These are phyloP conservation scores for Meteorus sp. DNA, from an alignment of 1,140 invertebrate genomes.

Conservation along the genomic window DNA sequence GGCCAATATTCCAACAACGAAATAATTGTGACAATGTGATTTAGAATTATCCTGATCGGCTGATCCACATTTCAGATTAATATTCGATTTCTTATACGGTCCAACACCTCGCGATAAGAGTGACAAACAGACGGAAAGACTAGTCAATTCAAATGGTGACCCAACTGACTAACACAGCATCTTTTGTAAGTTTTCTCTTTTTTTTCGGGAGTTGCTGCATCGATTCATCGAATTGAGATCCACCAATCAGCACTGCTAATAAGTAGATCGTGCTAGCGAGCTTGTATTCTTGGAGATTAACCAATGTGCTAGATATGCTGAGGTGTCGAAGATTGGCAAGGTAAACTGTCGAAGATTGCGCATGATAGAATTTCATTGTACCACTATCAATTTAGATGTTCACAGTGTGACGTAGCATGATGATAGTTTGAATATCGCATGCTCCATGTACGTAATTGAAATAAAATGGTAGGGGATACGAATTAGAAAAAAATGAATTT, in stretches of 20 bases:
- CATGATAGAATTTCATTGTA: constrained; percentile 16
- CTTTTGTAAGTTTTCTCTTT: constrained; percentile 35
- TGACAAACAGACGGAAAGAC: neutral
- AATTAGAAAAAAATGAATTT: no score
- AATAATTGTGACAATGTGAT: no score
- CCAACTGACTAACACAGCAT: no score
- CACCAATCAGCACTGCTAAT: constrained; percentile 44
- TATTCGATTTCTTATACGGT: neutral
- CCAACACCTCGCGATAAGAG: neutral
- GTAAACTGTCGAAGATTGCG: constrained; percentile 20
- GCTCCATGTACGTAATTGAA: neutral
- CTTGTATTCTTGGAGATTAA: constrained; percentile 26
- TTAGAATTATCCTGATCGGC: neutral
- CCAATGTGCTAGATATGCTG: constrained; percentile 23
- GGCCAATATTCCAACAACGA: no score
- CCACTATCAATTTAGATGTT: no score
- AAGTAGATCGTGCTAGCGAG: constrained; percentile 42
- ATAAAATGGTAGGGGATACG: no score
- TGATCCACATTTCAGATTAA: neutral
- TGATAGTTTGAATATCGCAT: neutral
- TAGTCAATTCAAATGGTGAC: no score
- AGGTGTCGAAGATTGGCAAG: constrained; percentile 22
- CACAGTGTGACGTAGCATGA: no score
- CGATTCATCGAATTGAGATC: constrained; percentile 25
- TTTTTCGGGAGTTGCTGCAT: constrained; percentile 22